Evolutionary conservation across 1,140 invertebrate genomes (phyloP), one percentile per base, ranked within the genome.

Genomic region (Ceratina japonica): DNA sequence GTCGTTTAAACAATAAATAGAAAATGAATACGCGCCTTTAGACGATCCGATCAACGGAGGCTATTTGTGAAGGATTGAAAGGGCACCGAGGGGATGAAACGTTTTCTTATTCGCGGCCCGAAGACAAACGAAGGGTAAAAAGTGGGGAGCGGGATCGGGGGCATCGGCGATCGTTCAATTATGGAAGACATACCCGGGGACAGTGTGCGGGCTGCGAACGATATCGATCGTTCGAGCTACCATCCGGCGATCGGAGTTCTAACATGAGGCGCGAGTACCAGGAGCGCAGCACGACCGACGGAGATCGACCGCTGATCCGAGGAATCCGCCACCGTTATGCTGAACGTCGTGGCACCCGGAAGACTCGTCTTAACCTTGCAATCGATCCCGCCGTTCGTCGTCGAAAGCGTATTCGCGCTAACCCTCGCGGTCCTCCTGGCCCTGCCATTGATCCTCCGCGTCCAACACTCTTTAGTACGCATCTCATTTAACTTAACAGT

Each of bases 381-480:
- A 77, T 87, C 84, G 66, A 66, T 89, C 18, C 86, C 91, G 10
- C 87, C 89, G 16, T 88, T 88, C 70, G 66, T 91, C 13, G 54
- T 88, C 15, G 91, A 92, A 66, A 89, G 78, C 27, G 66, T 86
- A 31, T 77, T 91, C 59, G 90, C 87, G 27, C 51, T 91, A 66
- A 72, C 83, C 44, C 71, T 92, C 51, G 87, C 87, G 4, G 24
- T 91, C 52, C 61, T 91, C 1, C 79, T 92, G 59, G 88, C 90
- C 16, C 64, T 89, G 12, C 91, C 91, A 24, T 68, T 92, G 37
- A 85, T 92, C 75, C 75, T 73, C 13, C 87, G 84, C 52, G 37
- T 89, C 51, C 83, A 91, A 37, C 59, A 86, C 8, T 59, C 88
- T 24, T 74, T 91, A 52, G 91, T 92, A 90, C 20, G 91, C 89